Conservation (phyloP, 2,888 invertebrate genomes). For the Agonum fuliginosum region DNA sequence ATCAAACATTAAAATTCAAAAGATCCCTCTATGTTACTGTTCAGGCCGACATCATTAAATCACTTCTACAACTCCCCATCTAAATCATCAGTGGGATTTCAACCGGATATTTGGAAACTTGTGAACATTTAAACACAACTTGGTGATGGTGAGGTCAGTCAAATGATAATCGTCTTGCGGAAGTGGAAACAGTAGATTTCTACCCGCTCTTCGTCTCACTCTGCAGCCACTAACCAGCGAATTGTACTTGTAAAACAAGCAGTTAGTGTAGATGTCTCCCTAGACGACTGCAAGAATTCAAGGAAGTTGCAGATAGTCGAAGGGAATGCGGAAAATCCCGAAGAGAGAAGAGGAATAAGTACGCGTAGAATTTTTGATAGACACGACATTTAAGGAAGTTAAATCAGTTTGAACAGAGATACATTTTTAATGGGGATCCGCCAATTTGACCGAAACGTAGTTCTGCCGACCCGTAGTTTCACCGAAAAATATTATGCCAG, state of each 20-base stretch:
- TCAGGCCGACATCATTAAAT: constrained; percentile 17
- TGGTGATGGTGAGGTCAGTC: constrained; percentile 41
- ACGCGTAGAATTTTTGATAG: no score
- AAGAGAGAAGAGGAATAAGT: neutral
- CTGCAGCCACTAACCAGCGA: constrained; percentile 29
- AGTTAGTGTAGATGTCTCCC: constrained; percentile 22
- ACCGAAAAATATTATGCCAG: no score
- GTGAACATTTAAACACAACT: constrained; percentile 15
- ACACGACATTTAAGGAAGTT: no score
- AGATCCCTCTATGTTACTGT: no score
- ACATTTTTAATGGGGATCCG: no score
- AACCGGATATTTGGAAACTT: constrained; percentile 27
- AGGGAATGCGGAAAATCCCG: neutral
- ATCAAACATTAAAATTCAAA: no score
- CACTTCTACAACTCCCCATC: neutral
- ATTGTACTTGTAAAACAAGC: constrained; percentile 51
- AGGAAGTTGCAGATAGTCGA: neutral
- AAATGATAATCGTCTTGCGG: constrained; percentile 52
- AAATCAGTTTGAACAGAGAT: no score
- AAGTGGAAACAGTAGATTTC: constrained; percentile 25
- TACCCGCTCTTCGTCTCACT: no score
- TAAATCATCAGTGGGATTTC: neutral
- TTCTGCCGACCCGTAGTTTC: no score
- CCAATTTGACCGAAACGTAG: no score
- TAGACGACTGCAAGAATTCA: neutral